Conservation (phyloP, 1,140 invertebrate species). For the Nymphalis io region DNA sequence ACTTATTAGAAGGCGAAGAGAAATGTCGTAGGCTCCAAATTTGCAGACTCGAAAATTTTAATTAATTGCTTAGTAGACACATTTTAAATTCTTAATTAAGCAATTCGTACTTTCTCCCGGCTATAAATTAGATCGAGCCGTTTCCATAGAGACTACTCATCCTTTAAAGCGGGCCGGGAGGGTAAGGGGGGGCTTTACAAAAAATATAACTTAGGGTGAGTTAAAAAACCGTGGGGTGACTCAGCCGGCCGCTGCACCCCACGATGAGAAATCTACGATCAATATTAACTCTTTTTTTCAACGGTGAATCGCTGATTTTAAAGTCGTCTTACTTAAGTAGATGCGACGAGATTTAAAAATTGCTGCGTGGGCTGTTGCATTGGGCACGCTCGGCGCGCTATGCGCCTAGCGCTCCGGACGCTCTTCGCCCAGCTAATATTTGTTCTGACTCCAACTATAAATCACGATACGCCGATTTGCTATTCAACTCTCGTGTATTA, state of each 20-base stretch:
- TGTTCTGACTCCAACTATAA: conserved; percentile 48
- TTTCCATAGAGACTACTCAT: conserved; percentile 83
- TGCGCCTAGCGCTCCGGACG: conserved; percentile 1
- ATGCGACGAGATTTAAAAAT: conserved; percentile 36
- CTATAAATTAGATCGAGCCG: conserved; percentile 81
- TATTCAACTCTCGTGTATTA: conserved; percentile 53
- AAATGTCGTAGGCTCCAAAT: conserved; percentile 54
- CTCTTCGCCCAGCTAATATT: conserved; percentile 39
- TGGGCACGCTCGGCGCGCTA: conserved; percentile 14
- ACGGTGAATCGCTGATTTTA: conserved; percentile 76
- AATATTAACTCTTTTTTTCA: conserved; percentile 82
- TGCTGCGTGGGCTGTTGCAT: conserved; percentile 16
- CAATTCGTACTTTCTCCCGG: conserved; percentile 79
- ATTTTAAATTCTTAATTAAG: conserved; percentile 81
- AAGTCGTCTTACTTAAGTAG: conserved; percentile 63
- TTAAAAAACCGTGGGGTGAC: conserved; percentile 81
- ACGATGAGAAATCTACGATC: conserved; percentile 81
- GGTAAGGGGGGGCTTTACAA: conserved; percentile 76
- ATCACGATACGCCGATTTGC: conserved; percentile 47
- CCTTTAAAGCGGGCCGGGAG: conserved; percentile 78
- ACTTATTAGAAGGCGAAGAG: conserved; percentile 43
- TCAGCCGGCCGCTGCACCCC: conserved; percentile 80
- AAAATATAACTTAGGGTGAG: conserved; percentile 82
- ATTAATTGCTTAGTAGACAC: conserved; percentile 78
- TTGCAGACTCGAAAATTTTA: conserved; percentile 69